phyloP scores from a whole-genome alignment of 2,113 vertebrate species.

The Sorex araneus region DNA sequence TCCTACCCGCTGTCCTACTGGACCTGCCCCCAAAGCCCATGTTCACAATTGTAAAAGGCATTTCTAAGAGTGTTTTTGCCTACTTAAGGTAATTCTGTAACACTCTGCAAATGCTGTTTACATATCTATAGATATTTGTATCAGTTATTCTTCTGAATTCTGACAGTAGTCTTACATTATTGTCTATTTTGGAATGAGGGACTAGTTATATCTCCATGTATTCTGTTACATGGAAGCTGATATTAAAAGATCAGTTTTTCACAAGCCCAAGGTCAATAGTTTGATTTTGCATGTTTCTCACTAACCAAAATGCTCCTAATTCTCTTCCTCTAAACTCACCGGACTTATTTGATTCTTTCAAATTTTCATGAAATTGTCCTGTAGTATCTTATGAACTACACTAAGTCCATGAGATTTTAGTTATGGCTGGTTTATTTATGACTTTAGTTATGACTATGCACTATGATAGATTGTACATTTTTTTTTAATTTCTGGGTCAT shows the following conservation, averaged over 20 bases:
- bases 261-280: not conserved
- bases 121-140: not conserved
- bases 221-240: not conserved
- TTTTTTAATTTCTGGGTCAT: no score
- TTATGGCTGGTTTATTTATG: constrained; percentile 5
- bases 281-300: constrained; percentile 20
- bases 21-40: no score
- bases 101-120: not conserved
- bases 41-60: no score
- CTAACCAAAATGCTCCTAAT: not conserved
- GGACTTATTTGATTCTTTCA: not conserved
- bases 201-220: constrained; percentile 7
- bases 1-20: no score
- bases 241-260: not conserved
- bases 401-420: constrained; percentile 38
- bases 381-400: not conserved
- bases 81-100: not conserved
- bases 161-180: not conserved
- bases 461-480: not conserved
- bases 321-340: constrained; percentile 17
- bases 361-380: constrained; percentile 23
- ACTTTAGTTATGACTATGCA: not conserved
- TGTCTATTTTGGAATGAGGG: constrained; percentile 5
- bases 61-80: not conserved
- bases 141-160: not conserved